Percentiles rank a stretch among this genome's conserved stretches.
These are phyloP conservation scores for Vandiemenella viatica DNA, from an alignment of 2,888 invertebrate genomes.

Conservation along the genomic window DNA sequence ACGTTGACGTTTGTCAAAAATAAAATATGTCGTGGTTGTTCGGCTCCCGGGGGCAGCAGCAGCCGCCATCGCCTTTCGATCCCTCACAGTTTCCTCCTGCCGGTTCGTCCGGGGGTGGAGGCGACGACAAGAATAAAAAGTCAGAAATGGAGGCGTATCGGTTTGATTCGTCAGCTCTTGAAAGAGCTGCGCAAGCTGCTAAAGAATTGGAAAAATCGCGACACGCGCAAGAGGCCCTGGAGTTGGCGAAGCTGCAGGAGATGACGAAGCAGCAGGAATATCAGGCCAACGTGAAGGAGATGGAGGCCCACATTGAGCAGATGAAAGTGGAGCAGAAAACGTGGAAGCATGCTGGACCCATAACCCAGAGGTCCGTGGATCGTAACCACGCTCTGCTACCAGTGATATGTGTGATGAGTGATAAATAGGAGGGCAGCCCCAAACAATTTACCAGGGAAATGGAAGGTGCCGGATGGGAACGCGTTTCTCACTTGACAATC, in stretches of 20 bases:
- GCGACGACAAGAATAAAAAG: slow-evolving; percentile 37
- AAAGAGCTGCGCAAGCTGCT: slow-evolving; percentile 93
- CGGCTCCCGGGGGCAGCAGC: slow-evolving; percentile 52
- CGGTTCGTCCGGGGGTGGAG: slow-evolving; percentile 35
- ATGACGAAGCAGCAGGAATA: slow-evolving; percentile 74
- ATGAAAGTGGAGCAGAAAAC: slow-evolving; percentile 79
- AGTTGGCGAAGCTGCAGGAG: slow-evolving; percentile 87
- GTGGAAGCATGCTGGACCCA: no score
- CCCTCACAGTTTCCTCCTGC: slow-evolving; percentile 31
- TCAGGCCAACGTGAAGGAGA: slow-evolving; percentile 78
- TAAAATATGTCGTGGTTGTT: slow-evolving; percentile 81
- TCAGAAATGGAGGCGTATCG: slow-evolving; percentile 74
- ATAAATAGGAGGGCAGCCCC: no score
- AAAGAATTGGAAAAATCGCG: slow-evolving; percentile 88
- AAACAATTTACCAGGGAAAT: no score
- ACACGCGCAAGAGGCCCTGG: slow-evolving; percentile 86
- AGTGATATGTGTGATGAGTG: no score
- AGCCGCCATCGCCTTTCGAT: slow-evolving; percentile 31
- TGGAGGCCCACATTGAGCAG: slow-evolving; percentile 85
- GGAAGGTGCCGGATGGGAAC: no score
- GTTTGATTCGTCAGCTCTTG: slow-evolving; percentile 92
- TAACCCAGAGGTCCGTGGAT: no score
- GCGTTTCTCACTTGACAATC: no score
- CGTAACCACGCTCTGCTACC: no score
- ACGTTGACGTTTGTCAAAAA: slow-evolving; percentile 1